Evolutionary conservation across 2,797 vertebrate species (phyloP), one percentile per base, ranked within the genome.

Genomic region (Astyanax mexicanus): DNA sequence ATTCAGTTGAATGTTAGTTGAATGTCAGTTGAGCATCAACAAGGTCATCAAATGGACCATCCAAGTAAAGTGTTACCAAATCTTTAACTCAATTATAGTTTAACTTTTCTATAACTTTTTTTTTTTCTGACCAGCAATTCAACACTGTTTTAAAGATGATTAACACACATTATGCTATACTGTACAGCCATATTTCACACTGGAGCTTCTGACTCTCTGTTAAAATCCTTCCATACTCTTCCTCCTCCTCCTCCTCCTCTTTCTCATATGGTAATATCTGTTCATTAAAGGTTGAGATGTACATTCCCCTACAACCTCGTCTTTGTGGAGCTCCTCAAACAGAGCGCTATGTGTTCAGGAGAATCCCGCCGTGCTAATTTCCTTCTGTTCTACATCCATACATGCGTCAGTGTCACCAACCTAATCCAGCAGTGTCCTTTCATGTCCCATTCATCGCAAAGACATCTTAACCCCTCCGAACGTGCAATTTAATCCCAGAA

Each of bases 381-480:
- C 27, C 19, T 35, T 79, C 82, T 64, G 81, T 80, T 75, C 80
- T 84, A 74, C 85, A 80, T 38, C 71, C 81, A 83, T 69, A 83
- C 73, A 82, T 82, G 82, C 77, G 80, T 85, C 82, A 77, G 75
- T 77, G 83, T 86, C 83, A 82, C 85, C 80, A 9, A 84, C 81
- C 76, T 81, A 32, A 84, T 86, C 84, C 81, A 81, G 72, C 86
- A 57, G 81, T 77, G 86, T 83, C 85, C 83, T 86, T 90, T 92
- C 87, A 90, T 86, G 79, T 86, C 80, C 80, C 74, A 86, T 90
- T 90, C 85, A 88, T 86, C 86, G 86, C 77, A 83, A 88, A 89
- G 17, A 65, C 79, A 84, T 80, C 84, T 84, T 86, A 76, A 74
- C 58, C 60, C 69, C 64, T 55, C 60, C 52, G 55, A 77, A 54